Conservation (phyloP, 2,888 invertebrate genomes). For the Epirrhoe tristata region DNA sequence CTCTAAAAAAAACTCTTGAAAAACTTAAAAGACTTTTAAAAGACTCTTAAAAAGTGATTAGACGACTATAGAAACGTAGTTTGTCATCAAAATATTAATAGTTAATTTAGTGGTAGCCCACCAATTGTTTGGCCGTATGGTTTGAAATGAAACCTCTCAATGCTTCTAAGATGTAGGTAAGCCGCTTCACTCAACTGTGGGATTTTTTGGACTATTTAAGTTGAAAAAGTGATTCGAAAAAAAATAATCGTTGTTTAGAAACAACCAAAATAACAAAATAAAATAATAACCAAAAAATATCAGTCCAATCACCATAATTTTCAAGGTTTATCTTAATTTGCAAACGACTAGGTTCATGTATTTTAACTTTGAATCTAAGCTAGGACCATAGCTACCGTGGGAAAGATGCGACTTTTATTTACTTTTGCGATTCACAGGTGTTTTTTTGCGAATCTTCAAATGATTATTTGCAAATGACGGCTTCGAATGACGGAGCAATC, state of each 20-base stretch:
- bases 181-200: no score
- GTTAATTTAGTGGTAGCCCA: no score
- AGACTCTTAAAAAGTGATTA: no score
- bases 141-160: no score
- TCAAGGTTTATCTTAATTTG: slow-evolving; percentile 10
- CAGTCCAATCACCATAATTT: slow-evolving; percentile 3
- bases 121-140: no score
- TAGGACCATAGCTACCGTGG: slow-evolving; percentile 57
- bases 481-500: slow-evolving; percentile 67
- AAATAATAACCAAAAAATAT: neutral
- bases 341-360: slow-evolving; percentile 7
- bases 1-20: no score
- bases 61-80: no score
- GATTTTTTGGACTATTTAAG: no score
- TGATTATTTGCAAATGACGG: slow-evolving; percentile 63
- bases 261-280: no score
- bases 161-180: no score
- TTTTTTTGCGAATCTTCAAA: slow-evolving; percentile 36
- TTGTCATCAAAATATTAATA: no score
- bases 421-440: slow-evolving; percentile 52
- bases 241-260: neutral
- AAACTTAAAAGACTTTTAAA: no score
- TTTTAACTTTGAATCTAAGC: slow-evolving; percentile 14
- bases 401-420: slow-evolving; percentile 64
- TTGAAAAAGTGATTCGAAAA: neutral